Evolutionary conservation across 2,797 vertebrate species (phyloP), one percentile per base, ranked within the genome.

Genomic region (Aeoliscus strigatus): DNA sequence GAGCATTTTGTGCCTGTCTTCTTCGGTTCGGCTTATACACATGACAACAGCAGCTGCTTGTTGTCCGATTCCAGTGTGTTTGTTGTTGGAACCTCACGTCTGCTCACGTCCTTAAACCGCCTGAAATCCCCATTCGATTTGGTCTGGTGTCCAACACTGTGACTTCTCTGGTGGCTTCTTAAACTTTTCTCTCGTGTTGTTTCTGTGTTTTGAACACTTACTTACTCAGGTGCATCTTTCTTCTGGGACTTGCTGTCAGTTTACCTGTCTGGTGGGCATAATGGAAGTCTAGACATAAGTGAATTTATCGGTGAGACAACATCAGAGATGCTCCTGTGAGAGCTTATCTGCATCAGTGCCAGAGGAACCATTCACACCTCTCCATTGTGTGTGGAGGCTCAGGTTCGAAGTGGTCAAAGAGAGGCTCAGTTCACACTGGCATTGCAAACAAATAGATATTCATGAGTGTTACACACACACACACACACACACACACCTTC

Each of bases 391-490:
- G 66, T 53, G 62, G 54, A 75, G 37, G 15, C 51, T 40, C 39
- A 42, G 43, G 24, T 32, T 42, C 21, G 33, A 32, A 52, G 54
- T 45, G 58, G 42, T 41, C 23, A 51, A 55, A 42, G 48, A 23
- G 11, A 9, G 14, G 25, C 57, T 30, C 47, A 25, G 4, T 54
- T 53, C 52, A 61, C 51, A 13, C 39, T 13, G 14, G 15, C n/a
- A 39, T 46, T 36, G 28, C 49, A 66, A 50, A 40, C 53, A 62
- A 64, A 62, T 51, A 25, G 53, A 37, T 75, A 70, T 76, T 67
- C 58, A 79, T 65, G 66, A 65, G 61, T 24, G 11, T 36, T 52
- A n/a, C n/a, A n/a, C n/a, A n/a, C n/a, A n/a, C n/a, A n/a, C n/a
- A n/a, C 29, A 39, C 44, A 10, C 10, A 34, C 9, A 8, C 54